These are phyloP conservation scores for Otolemur garnettii DNA, from an alignment of 2,113 vertebrate species.

Conservation along the genomic window DNA sequence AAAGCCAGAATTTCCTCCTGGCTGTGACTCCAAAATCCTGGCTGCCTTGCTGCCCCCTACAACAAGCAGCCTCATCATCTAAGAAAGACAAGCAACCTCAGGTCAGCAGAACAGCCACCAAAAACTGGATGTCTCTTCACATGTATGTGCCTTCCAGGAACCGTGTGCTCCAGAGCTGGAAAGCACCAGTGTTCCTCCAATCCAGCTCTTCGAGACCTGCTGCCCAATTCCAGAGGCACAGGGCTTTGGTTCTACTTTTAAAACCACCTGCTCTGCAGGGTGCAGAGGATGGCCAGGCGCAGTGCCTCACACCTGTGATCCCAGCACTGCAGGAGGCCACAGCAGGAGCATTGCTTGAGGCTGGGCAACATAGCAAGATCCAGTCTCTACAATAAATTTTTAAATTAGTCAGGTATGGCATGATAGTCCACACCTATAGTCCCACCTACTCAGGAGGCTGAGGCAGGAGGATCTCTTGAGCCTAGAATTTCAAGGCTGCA, in stretches of 20 bases:
- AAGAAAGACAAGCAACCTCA: neutral
- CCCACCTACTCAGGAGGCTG: no score
- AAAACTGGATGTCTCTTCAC: neutral
- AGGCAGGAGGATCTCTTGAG: no score
- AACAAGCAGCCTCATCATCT: neutral
- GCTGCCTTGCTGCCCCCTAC: neutral
- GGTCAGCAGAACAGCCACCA: fast-evolving
- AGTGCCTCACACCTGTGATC: no score
- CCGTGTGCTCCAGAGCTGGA: neutral
- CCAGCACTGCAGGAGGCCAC: no score
- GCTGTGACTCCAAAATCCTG: neutral
- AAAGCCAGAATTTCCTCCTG: neutral
- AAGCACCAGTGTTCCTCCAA: neutral
- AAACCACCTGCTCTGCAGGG: neutral
- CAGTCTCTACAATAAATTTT: no score
- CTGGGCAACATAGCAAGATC: no score
- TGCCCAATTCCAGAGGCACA: neutral
- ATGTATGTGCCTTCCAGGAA: neutral
- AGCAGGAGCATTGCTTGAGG: no score
- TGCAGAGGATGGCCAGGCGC: neutral
- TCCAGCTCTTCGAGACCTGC: neutral
- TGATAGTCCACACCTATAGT: no score
- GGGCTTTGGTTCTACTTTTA: neutral
- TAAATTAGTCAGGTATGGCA: no score
- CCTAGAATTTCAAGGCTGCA: no score